These are phyloP conservation scores for Cololabis saira DNA, from an alignment of 2,113 vertebrate genomes.

Conservation along the genomic window DNA sequence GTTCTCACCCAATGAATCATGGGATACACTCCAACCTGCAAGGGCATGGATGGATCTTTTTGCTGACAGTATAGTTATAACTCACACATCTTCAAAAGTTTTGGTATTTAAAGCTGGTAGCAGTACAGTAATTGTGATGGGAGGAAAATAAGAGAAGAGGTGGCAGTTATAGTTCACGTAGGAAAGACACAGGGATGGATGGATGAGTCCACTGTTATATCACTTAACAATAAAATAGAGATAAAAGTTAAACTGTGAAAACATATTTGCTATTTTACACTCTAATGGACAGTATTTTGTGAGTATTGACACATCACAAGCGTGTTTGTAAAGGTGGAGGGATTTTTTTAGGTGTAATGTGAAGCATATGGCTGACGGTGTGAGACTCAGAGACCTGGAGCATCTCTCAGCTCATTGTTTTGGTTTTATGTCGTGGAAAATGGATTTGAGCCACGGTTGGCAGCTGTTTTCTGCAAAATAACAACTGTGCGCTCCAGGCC, in stretches of 20 bases:
- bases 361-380: neutral
- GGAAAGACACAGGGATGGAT: neutral
- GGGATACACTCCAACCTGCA: slow-evolving; percentile 2
- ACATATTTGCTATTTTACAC: neutral
- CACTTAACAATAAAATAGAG: neutral
- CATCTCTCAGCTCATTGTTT: slow-evolving; percentile 7
- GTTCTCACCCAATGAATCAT: slow-evolving; percentile 41
- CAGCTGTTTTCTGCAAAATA: slow-evolving; percentile 12
- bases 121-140: neutral
- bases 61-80: neutral
- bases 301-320: no score
- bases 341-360: neutral
- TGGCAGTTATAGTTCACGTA: neutral
- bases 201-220: neutral
- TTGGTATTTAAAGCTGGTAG: neutral
- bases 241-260: no score
- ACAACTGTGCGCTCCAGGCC: neutral
- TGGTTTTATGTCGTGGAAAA: slow-evolving; percentile 6
- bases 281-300: neutral
- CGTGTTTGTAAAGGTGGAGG: neutral
- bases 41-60: neutral
- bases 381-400: slow-evolving; percentile 3
- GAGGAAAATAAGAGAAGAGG: no score
- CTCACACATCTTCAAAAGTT: neutral
- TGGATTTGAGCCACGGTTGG: slow-evolving; percentile 6